phyloP scores from a whole-genome alignment of 2,113 vertebrate genomes.

The Eolophus roseicapilla region DNA sequence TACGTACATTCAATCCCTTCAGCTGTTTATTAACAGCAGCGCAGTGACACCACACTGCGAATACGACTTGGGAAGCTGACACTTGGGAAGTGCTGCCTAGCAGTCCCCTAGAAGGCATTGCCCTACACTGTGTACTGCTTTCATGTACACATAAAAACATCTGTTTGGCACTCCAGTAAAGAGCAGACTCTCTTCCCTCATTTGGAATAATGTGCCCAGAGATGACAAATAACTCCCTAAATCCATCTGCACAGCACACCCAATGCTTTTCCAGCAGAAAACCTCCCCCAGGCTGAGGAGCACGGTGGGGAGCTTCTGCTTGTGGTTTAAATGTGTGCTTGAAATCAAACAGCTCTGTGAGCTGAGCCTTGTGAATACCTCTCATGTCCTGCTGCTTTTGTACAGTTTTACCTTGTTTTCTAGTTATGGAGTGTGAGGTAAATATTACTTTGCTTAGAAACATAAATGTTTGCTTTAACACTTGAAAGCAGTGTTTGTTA shows the following conservation, averaged over 20 bases:
- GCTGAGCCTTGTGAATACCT: fast-evolving
- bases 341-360: fast-evolving
- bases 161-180: background rate
- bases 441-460: background rate
- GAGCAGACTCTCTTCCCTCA: background rate
- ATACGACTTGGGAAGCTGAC: fast-evolving
- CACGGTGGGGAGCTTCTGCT: no score
- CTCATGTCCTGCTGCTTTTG: background rate
- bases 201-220: background rate
- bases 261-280: background rate
- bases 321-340: fast-evolving
- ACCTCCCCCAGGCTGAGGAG: background rate
- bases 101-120: background rate
- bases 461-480: fast-evolving
- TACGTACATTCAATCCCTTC: no score
- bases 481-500: no score
- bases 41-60: background rate
- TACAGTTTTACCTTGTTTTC: background rate
- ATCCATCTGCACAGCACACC: background rate
- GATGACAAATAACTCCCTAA: background rate
- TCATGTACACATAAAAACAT: fast-evolving
- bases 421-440: no score
- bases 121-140: fast-evolving
- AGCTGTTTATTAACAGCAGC: no score
- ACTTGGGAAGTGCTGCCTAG: background rate